These are phyloP conservation scores for Lysandra coridon DNA, from an alignment of 2,888 invertebrate species.

Conservation along the genomic window DNA sequence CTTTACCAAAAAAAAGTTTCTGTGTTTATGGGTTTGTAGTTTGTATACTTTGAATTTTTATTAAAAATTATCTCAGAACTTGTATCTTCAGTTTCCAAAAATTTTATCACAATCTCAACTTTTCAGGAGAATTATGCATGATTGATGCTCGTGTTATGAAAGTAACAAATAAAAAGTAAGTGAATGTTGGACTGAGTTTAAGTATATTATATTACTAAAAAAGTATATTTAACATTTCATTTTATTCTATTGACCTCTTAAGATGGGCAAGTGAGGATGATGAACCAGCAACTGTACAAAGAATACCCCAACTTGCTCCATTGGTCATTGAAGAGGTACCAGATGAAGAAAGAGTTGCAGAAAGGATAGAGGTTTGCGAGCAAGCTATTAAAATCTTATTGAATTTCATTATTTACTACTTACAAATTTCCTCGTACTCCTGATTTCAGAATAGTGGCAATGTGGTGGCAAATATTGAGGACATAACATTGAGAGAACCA, in stretches of 20 bases:
- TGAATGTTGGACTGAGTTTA: constrained; percentile 17
- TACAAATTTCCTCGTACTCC: neutral
- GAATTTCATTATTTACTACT: neutral
- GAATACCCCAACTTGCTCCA: constrained; percentile 42
- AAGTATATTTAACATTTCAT: constrained; percentile 44
- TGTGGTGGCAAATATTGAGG: constrained; percentile 59
- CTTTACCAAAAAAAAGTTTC: constrained; percentile 65
- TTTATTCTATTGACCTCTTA: neutral
- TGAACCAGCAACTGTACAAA: constrained; percentile 5
- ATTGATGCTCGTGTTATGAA: constrained; percentile 63
- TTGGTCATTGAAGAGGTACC: constrained; percentile 49
- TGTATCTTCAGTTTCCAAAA: neutral
- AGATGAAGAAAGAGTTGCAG: constrained; percentile 55
- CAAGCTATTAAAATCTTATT: too few relatives aligned
- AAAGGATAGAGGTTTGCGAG: constrained; percentile 53
- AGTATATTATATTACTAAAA: constrained; percentile 50
- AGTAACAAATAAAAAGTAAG: constrained; percentile 65
- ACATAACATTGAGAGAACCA: constrained; percentile 66
- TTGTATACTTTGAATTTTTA: neutral
- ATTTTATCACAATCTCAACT: constrained; percentile 25
- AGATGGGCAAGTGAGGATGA: constrained; percentile 29
- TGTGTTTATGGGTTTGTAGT: constrained; percentile 55
- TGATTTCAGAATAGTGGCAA: constrained; percentile 60
- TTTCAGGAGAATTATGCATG: constrained; percentile 67
- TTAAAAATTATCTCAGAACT: neutral